These are phyloP conservation scores for Lineus longissimus DNA, from an alignment of 1,140 invertebrate species.

Conservation along the genomic window DNA sequence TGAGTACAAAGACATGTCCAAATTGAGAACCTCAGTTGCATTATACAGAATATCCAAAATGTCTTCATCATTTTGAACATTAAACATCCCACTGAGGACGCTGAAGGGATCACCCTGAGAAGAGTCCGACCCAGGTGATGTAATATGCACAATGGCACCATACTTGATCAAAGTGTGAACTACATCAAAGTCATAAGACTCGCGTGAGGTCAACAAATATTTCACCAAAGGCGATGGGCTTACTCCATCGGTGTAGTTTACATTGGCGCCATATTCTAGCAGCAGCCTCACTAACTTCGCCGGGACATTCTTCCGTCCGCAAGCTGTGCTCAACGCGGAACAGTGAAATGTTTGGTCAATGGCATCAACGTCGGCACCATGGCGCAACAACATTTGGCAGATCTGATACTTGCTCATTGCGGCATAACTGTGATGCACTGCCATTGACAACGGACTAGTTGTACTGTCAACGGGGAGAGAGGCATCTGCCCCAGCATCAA, in stretches of 20 bases:
- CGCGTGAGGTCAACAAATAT: constrained; percentile 71
- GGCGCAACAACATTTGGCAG: constrained; percentile 50
- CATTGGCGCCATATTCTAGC: constrained; percentile 37
- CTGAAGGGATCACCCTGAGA: too few species aligned
- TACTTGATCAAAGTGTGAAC: constrained; percentile 72
- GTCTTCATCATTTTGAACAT: background rate
- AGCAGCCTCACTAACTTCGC: constrained; percentile 67
- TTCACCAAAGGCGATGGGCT: constrained; percentile 60
- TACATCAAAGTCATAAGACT: constrained; percentile 65
- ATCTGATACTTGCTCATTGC: constrained; percentile 57
- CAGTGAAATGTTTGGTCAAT: constrained; percentile 64
- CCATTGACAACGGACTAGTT: constrained; percentile 77
- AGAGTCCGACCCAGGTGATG: background rate
- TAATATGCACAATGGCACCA: constrained; percentile 61
- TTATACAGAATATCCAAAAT: background rate
- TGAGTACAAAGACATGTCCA: background rate
- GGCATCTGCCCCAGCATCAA: constrained; percentile 71
- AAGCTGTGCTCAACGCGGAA: constrained; percentile 79
- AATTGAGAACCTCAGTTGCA: background rate
- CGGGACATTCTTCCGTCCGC: constrained; percentile 74
- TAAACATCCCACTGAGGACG: background rate
- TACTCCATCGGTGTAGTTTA: constrained; percentile 56
- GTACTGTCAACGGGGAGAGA: constrained; percentile 65
- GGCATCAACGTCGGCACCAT: constrained; percentile 65
- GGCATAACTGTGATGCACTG: constrained; percentile 60